Evolutionary conservation across 2,113 vertebrate genomes (phyloP), one percentile per base, ranked within the genome.

Genomic region (Brachyhypopomus occidentalis): DNA sequence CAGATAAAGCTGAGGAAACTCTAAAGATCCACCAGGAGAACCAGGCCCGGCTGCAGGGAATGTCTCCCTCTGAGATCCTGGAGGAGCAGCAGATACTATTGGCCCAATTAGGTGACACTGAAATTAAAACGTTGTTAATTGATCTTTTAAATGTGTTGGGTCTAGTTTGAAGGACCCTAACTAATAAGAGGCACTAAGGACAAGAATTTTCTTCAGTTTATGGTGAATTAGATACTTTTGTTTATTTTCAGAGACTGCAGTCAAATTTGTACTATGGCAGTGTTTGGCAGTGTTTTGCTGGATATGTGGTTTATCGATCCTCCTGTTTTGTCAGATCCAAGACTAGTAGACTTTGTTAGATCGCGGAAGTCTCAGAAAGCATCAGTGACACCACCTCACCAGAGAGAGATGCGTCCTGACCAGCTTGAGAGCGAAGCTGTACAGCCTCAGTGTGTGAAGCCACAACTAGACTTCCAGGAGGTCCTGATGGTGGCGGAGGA

Each of bases 21-120:
- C 86, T 90, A 86, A 95, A 92, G 86, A 97, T 98, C 89, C 97
- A 99, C 64, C 80, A 64, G 82, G 97, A 99, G 88, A 99, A 98
- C 66, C 63, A 96, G 84, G 88, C 92, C 16, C 95, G 91, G 81
- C 90, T 99, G 48, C 91, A 74, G 75, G 91, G 88, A 71, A 94
- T 98, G 96, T 92, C 94, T 67, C 86, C 89, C 30, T 89, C 92
- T 56, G 95, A 99, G 85, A 97, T 99, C 83, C 83, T 95, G 34
- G 91, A 95, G 83, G 97, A 98, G 66, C 97, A 94, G 82, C 88
- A 92, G 17, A 94, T 62, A 72, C 88, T 99, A 80, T 84, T 97
- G 81, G 85, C 92, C 79, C 96, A 97, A 81, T 92, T 99, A 4
- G 96, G 98, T 99, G 92, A 4, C 90, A 63, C 7, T 17, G 0